phyloP scores from a whole-genome alignment of 2,113 vertebrate genomes.

The Sapayoa aenigma region DNA sequence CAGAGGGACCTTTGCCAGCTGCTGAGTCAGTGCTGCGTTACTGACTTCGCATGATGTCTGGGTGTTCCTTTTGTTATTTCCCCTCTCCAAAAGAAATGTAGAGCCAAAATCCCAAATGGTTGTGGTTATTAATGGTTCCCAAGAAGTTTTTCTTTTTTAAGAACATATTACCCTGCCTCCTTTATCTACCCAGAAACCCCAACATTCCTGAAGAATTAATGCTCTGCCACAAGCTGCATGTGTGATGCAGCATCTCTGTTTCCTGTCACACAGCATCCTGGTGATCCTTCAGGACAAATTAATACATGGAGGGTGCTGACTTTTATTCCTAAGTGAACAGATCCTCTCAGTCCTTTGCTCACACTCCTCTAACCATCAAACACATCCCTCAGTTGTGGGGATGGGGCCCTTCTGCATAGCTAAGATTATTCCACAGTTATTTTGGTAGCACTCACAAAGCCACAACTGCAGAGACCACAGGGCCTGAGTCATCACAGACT shows the following conservation, averaged over 20 bases:
- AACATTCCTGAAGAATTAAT: conserved; percentile 14
- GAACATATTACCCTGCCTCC: not conserved
- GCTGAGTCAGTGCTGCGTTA: conserved; percentile 21
- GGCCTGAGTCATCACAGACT: not conserved
- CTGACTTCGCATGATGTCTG: not conserved
- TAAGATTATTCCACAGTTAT: not conserved
- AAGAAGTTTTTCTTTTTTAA: conserved; percentile 42
- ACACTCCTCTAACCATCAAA: not conserved
- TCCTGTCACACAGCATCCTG: not conserved
- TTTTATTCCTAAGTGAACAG: not conserved
- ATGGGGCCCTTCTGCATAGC: not conserved
- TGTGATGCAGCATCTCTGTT: fast-evolving
- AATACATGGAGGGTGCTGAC: not conserved
- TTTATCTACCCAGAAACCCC: not conserved
- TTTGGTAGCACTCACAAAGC: not conserved
- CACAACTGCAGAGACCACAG: not conserved
- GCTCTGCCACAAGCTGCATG: not conserved
- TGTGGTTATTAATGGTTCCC: conserved; percentile 57
- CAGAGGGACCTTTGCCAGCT: not conserved
- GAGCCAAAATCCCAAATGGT: conserved; percentile 17
- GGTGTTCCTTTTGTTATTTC: not conserved
- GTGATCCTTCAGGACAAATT: not conserved
- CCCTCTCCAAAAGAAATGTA: not conserved
- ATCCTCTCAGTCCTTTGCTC: not conserved
- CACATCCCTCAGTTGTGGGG: not conserved